Conservation (phyloP, 2,888 invertebrate species). For the Dichetophora obliterata region DNA sequence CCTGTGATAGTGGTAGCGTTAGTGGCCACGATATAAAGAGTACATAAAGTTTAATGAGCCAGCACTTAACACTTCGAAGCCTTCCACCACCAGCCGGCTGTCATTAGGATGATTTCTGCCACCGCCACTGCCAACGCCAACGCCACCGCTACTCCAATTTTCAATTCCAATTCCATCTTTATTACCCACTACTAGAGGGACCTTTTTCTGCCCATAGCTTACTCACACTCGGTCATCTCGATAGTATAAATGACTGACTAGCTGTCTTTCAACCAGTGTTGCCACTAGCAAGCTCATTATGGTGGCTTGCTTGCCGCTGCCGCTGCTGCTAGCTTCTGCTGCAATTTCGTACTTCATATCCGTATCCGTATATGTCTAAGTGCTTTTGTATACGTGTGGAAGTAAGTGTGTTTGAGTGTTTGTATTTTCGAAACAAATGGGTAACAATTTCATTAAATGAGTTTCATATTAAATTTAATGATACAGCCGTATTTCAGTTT, state of each 20-base stretch:
- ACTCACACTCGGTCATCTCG: no score
- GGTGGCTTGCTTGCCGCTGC: background rate
- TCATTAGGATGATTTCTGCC: conserved; percentile 61
- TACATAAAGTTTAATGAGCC: conserved; percentile 66
- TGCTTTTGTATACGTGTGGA: background rate
- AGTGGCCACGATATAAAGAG: conserved; percentile 47
- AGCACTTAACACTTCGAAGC: conserved; percentile 65
- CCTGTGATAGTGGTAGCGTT: background rate
- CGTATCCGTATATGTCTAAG: conserved; percentile 6
- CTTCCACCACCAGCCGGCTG: conserved; percentile 56
- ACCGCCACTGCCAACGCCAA: conserved; percentile 45
- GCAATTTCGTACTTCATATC: conserved; percentile 10
- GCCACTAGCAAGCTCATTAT: conserved; percentile 43
- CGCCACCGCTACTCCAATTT: conserved; percentile 44
- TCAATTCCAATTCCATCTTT: background rate
- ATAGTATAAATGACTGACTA: background rate
- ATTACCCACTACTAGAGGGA: background rate
- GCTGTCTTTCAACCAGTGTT: conserved; percentile 43
- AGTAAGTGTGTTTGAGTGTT: conserved; percentile 46
- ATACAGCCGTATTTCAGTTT: conserved; percentile 71
- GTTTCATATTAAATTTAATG: conserved; percentile 71
- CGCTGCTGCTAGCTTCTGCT: background rate
- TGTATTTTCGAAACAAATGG: conserved; percentile 71
- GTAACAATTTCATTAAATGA: conserved; percentile 71
- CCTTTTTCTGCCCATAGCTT: background rate